phyloP scores from a whole-genome alignment of 2,113 vertebrate genomes.

The Malurus melanocephalus region DNA sequence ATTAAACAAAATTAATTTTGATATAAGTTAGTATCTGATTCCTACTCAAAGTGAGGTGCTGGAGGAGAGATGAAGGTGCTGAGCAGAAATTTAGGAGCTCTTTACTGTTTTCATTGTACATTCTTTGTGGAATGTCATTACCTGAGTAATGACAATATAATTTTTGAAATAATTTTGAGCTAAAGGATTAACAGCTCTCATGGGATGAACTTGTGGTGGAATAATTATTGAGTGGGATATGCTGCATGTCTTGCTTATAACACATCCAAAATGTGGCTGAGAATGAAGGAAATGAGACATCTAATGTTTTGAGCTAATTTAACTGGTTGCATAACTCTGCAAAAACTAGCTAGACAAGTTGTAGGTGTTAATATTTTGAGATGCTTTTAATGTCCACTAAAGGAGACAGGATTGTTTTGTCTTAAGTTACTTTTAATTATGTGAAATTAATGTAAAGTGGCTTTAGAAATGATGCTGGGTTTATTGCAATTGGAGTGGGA shows the following conservation, averaged over 20 bases:
- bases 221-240: background rate
- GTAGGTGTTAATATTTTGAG: background rate
- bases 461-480: background rate
- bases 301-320: background rate
- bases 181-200: background rate
- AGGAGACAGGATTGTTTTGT: background rate
- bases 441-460: background rate
- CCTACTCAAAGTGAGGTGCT: rapidly evolving
- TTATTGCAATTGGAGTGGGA: background rate
- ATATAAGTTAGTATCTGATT: rapidly evolving
- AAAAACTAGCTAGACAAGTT: background rate
- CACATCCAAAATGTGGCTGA: rapidly evolving
- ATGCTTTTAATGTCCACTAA: background rate
- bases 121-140: background rate
- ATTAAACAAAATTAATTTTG: background rate
- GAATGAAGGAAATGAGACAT: background rate
- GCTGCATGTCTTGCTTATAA: background rate
- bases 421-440: background rate
- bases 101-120: background rate
- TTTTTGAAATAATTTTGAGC: background rate
- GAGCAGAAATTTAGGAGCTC: background rate
- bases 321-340: background rate
- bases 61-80: background rate
- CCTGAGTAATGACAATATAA: background rate
- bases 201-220: background rate